Conservation (phyloP, 2,888 invertebrate species). For the Unio pictorum region DNA sequence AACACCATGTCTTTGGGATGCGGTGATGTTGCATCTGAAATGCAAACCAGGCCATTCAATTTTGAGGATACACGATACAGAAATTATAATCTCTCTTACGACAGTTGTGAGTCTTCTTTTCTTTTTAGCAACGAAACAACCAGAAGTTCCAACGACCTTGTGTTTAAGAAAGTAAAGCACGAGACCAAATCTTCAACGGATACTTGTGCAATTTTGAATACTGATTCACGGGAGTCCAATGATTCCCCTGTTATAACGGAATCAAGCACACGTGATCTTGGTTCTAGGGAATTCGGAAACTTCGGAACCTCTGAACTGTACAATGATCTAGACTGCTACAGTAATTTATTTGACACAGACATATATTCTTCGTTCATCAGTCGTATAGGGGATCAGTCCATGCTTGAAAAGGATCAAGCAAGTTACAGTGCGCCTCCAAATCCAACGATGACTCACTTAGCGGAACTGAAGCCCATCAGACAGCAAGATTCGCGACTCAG, state of each 20-base stretch:
- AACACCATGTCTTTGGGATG: too few relatives aligned
- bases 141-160: too few relatives aligned
- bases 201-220: constrained; percentile 1
- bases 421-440: constrained; percentile 9
- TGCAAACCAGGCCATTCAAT: too few relatives aligned
- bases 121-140: too few relatives aligned
- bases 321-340: constrained; percentile 24
- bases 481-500: constrained; percentile 17
- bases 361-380: constrained; percentile 32
- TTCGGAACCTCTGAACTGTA: constrained; percentile 18
- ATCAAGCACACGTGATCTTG: neutral
- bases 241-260: neutral
- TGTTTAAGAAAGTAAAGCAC: constrained; percentile 4
- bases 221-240: neutral
- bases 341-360: constrained; percentile 29
- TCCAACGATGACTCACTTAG: constrained; percentile 23
- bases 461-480: constrained; percentile 47
- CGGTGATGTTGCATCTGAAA: too few relatives aligned
- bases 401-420: constrained; percentile 9
- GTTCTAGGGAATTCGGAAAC: constrained; percentile 1
- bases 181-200: constrained; percentile 7
- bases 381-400: constrained; percentile 21
- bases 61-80: too few relatives aligned
- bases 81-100: too few relatives aligned
- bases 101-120: too few relatives aligned